A percentile compares a stretch with the other conserved stretches of the same genome.
These are phyloP conservation scores for Minunthozetes semirufus DNA, from an alignment of 2,888 invertebrate species.

Conservation along the genomic window DNA sequence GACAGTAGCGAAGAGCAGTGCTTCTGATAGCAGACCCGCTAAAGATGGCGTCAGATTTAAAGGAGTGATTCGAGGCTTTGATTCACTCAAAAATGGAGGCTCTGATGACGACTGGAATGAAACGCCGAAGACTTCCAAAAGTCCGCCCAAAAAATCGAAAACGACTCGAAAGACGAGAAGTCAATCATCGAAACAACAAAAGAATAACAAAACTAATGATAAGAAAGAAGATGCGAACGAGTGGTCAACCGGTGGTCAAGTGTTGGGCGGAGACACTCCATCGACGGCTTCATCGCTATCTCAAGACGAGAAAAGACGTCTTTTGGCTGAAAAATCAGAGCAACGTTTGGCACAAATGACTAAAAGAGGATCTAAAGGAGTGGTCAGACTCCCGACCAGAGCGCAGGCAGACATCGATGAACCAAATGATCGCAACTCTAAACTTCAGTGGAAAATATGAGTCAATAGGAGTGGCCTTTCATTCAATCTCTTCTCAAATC, in stretches of 20 bases:
- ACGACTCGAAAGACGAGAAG: background rate
- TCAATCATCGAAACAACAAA: background rate
- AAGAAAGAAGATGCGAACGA: background rate
- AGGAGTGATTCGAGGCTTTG: background rate
- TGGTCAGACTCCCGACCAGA: background rate
- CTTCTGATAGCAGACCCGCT: background rate
- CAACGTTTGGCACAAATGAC: background rate
- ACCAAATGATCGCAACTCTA: background rate
- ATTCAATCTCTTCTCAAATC: too few relatives aligned
- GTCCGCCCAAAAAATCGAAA: background rate
- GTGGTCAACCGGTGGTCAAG: background rate
- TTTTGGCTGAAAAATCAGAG: background rate
- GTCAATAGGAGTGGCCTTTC: background rate
- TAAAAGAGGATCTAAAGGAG: background rate
- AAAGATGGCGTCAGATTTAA: background rate
- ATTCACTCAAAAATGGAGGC: background rate
- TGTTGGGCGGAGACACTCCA: background rate
- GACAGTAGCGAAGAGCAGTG: background rate
- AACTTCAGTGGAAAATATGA: background rate
- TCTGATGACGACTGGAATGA: background rate
- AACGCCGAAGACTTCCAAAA: background rate
- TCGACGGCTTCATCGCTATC: background rate
- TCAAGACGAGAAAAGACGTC: background rate
- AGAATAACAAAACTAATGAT: too few relatives aligned
- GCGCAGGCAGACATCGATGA: background rate